Conservation (phyloP, 1,140 invertebrate species). For the Carcinoscorpius rotundicauda region DNA sequence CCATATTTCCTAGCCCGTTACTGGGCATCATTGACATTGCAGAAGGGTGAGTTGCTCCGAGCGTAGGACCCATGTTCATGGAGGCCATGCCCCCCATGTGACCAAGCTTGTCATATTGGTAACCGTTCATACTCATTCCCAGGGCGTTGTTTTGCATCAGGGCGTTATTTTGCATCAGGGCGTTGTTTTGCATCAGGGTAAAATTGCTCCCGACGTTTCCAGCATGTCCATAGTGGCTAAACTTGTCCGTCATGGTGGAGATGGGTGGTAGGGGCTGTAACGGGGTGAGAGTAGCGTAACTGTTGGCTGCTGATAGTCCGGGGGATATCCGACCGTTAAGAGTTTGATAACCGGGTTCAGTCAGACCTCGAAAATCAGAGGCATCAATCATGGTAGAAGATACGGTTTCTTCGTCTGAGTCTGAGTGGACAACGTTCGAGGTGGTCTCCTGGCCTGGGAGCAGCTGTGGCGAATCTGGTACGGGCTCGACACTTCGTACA, state of each 20-base stretch:
- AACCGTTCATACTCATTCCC: conserved; percentile 14
- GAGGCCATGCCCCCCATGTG: conserved; percentile 41
- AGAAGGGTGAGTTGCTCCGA: conserved; percentile 47
- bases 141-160: conserved; percentile 26
- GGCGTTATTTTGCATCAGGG: no score
- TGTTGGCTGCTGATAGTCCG: conserved; percentile 32
- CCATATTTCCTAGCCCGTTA: conserved; percentile 29
- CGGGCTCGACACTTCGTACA: conserved; percentile 14
- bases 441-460: conserved; percentile 10
- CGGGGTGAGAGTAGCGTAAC: conserved; percentile 80
- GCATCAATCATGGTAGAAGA: conserved; percentile 26
- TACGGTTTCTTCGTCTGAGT: background rate
- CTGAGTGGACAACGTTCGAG: conserved; percentile 29
- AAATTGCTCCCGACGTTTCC: conserved; percentile 47
- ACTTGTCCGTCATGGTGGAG: conserved; percentile 88
- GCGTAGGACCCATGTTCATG: conserved; percentile 45
- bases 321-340: conserved; percentile 25
- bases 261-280: conserved; percentile 80
- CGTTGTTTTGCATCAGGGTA: conserved; percentile 72
- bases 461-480: conserved; percentile 5
- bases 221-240: conserved; percentile 34
- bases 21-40: conserved; percentile 53
- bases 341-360: conserved; percentile 24
- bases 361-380: conserved; percentile 26
- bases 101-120: conserved; percentile 29